Base-by-base conservation (phyloP, 2,797 vertebrate genomes). In the Danio tinwini region DNA sequence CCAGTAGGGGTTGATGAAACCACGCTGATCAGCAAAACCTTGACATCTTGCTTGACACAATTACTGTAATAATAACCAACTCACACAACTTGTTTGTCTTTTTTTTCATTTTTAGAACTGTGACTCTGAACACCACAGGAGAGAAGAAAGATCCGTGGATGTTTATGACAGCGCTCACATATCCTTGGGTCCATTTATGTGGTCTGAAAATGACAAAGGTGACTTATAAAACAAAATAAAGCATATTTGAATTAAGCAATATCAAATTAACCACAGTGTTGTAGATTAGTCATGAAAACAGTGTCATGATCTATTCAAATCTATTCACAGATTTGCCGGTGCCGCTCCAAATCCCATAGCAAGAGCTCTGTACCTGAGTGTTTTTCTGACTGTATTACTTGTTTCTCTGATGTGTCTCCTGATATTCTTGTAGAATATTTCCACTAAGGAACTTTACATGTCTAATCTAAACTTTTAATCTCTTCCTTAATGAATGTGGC, bases 191-290 rank as follows among this genome's bases (percentile, higher is more conserved):
- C 72, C 72, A 11, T 17, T 74, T 0, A 40, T 62, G 45, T 62
- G 55, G 21, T 39, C 58, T 62, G 58, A 74, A 10, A 62, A 14
- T 74, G 21, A 62, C 56, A 62, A 62, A 61, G 72, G 72, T 74
- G 21, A 45, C 5, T 61, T 17, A 11, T 12, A n/a, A 37, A 47
- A 37, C 55, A 49, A 55, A 4, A 53, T 6, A 39, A 52, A 29
- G 61, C 17, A 21, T 19, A 11, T 37, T 8, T 69, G 5, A 37
- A 13, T 14, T 61, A 6, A 5, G 5, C 9, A 17, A 19, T 44
- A 9, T 72, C 0, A 42, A 42, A 21, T 21, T 4, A 19, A 19
- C 39, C 49, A 11, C 5, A 37, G 8, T 49, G 6, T 9, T 47
- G 12, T 29, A 8, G 44, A 9, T 6, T 65, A 11, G 1, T 29